phyloP scores from a whole-genome alignment of 1,140 invertebrate genomes.

The Drosophila obscura region DNA sequence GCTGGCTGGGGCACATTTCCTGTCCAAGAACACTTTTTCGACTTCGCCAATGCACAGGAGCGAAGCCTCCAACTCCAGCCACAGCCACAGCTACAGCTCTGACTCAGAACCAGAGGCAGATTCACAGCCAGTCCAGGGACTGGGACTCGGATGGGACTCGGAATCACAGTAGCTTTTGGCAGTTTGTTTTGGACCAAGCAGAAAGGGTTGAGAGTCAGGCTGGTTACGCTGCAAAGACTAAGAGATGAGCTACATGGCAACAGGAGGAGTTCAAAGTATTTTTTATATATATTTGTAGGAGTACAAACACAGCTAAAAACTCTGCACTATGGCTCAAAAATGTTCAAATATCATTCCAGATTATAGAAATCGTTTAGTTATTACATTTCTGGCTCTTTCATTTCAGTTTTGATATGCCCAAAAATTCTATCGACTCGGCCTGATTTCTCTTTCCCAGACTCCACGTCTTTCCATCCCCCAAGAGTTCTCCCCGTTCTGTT shows the following conservation, averaged over 20 bases:
- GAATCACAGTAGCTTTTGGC: constrained; percentile 49
- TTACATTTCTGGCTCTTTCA: too few species aligned
- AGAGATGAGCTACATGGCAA: constrained; percentile 14
- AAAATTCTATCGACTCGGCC: too few species aligned
- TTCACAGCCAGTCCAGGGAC: background rate
- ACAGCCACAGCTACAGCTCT: constrained; percentile 3
- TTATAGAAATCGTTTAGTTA: too few species aligned
- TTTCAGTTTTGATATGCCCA: too few species aligned
- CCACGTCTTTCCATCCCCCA: too few species aligned
- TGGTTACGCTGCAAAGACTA: constrained; percentile 3
- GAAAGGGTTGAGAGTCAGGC: constrained; percentile 21
- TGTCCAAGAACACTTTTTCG: constrained; percentile 74
- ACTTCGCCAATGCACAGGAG: constrained; percentile 64
- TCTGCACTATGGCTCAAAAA: too few species aligned
- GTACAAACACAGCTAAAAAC: too few species aligned
- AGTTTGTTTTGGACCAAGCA: constrained; percentile 46
- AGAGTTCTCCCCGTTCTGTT: background rate
- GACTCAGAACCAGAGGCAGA: constrained; percentile 2
- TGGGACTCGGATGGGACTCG: background rate
- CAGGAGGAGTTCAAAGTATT: background rate
- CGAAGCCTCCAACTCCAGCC: constrained; percentile 10
- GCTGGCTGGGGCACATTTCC: constrained; percentile 53
- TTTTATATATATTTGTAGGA: background rate
- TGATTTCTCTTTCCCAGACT: too few species aligned
- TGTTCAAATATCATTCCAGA: too few species aligned